Base-by-base conservation (phyloP, 23 tunicate species). In the Clavelina lepadiformis region DNA sequence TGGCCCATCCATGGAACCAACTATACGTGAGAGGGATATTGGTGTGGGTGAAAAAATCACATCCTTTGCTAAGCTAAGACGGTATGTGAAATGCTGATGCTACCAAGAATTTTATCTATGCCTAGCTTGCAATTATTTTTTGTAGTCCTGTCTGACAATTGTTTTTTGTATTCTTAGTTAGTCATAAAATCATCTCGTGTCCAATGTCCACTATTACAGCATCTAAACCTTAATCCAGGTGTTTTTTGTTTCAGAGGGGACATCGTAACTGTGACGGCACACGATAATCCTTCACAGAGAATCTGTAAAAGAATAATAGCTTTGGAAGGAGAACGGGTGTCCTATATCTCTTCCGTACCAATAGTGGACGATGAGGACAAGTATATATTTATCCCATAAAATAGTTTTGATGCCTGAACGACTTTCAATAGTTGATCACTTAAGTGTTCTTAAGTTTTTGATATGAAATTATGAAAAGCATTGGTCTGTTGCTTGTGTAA, bases 1-100 rank as follows among this genome's bases (percentile, higher is more conserved):
- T 38, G 96, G 96, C 5, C 25, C 72, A 41, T 88, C 96, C 3
- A 88, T 88, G 96, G 73, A 88, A 45, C 96, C 96, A 3, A 88
- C 88, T 22, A 80, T 88, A 51, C 52, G 53, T 15, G 72, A 80
- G 2, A 2, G 50, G 35, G 95, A 86, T 21, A 46, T 86, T 29
- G 95, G 95, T n/a, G 20, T 86, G n/a, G 60, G 80, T 34, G 76
- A 75, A 55, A 86, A 78, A 52, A 35, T 69, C 34, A 76, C 77
- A 28, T 55, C 83, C 0, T 76, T 26, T 45, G 28, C 69, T 33
- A 60, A 70, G n/a, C 33, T 84, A 15, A 44, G 75, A 70, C 62
- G 93, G 93, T 84, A 33, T 8, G 5, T 0, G 23, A n/a, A n/a
- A 53, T 53, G 15, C 15, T n/a, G 26, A 27, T 11, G 7, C 21